Evolutionary conservation across 1,140 invertebrate species (phyloP), one percentile per base, ranked within the genome.

Genomic region (Ctenoplectra terminalis): DNA sequence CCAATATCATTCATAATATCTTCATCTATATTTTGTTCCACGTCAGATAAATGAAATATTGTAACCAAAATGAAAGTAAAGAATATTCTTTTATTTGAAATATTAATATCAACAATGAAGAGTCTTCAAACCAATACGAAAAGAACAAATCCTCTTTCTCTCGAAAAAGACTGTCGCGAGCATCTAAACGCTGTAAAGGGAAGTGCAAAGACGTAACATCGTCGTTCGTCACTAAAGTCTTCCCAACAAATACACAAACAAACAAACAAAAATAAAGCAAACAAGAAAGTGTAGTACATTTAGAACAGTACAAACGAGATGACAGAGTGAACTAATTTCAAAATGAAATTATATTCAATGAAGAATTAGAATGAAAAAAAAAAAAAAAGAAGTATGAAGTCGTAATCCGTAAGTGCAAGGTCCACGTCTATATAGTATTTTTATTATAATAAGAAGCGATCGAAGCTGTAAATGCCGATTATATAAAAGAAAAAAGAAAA

Each of bases 241-340:
- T 87, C 85, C 81, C 66, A 2, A 40, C 17, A 7, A 37, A 31
- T 11, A n/a, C 29, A 11, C 1, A 9, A 40, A 15, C 0, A 26
- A 31, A 46, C 50, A 7, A 31, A 23, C 17, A 34, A n/a, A 31
- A 66, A 23, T 6, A 60, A 48, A n/a, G 2, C 11, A 5, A 26
- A 20, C 2, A 26, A 58, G 23, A 63, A 82, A 54, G 58, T 46
- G 56, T 75, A 85, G 71, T 54, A 46, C 56, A 50, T 52, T 50
- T 84, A 81, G 37, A 81, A 15, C 81, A 87, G 81, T 87, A 87
- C 76, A 87, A 86, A 82, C 17, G 13, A 67, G 15, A 73, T 15
- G 52, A 46, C 43, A 43, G 37, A 63, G 37, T 48, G 40, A 61
- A 73, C 17, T 73, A 80, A 40, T 61, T 52, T 52, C 77, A 40